Conservation (phyloP, 2,113 vertebrate species). For the Centrocercus urophasianus region DNA sequence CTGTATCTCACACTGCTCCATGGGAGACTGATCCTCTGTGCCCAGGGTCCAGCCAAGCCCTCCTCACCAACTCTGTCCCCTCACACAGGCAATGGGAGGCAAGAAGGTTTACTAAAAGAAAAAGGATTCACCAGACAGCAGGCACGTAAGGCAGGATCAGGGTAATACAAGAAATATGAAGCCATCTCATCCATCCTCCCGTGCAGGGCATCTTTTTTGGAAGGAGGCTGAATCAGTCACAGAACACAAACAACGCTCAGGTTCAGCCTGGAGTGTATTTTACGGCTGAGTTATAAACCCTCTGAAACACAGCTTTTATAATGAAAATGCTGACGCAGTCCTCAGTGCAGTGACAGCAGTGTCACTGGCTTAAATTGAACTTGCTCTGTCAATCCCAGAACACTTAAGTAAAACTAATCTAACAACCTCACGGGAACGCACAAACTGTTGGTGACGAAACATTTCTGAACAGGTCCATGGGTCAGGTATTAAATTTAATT, state of each 20-base stretch:
- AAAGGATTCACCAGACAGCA: background rate
- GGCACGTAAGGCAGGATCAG: background rate
- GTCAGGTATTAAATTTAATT: background rate
- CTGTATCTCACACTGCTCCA: background rate
- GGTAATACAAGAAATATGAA: background rate
- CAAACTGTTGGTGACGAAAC: background rate
- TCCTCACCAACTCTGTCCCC: background rate
- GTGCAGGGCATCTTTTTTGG: background rate
- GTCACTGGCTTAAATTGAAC: background rate
- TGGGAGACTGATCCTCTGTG: background rate
- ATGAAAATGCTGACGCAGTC: conserved; percentile 38
- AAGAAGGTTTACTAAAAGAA: background rate
- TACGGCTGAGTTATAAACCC: conserved; percentile 16
- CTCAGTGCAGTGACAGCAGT: conserved; percentile 6
- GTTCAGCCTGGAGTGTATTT: background rate
- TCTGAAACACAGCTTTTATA: background rate
- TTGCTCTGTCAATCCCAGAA: conserved; percentile 33
- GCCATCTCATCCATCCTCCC: background rate
- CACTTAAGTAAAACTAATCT: conserved; percentile 8
- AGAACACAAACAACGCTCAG: background rate
- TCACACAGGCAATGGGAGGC: background rate
- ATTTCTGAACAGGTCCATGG: background rate
- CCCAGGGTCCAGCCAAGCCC: background rate
- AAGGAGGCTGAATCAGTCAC: background rate
- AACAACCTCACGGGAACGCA: background rate